Evolutionary conservation across 2,888 invertebrate species (phyloP), one percentile per base, ranked within the genome.

Genomic region (Parascotia fuliginaria): DNA sequence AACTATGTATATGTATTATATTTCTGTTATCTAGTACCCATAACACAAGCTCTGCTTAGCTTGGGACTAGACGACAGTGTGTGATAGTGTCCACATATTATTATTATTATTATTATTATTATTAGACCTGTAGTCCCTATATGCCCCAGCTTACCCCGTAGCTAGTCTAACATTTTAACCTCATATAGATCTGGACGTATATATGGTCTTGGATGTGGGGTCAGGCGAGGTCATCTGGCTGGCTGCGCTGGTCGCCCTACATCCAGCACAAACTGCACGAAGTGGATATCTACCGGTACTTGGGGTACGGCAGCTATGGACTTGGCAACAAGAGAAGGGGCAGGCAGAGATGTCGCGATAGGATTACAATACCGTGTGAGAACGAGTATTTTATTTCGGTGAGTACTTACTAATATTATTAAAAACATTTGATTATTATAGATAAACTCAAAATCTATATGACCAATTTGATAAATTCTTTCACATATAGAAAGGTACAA

Each of bases 331-430:
- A 49, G 1, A 87, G 85, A 0, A 81, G 73, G 19, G 89, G 89
- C 0, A 66, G 92, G 29, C 87, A 86, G 60, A 80, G 93, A 0
- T 97, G 97, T 75, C 87, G 86, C 9, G 96, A 97, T 76, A 93
- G 95, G 39, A 94, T 97, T 38, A 94, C 96, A 0, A 95, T 97
- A 85, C 96, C 97, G 0, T 97, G 97, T 69, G 96, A 97, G 74
- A 95, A 95, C 45, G 97, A 97, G 73, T 97, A 97, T 76, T 95
- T 97, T 73, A 93, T 97, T 51, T 94, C 95, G 89, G 96, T 94
- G 61, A 89, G 87, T 82, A 7, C 7, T 24, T 24, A 6, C 1
- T 4, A 9, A 24, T 24, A 9, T 22, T 27, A 19, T 44, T 11
- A n/a, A 7, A 39, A 15, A 28, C 14, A 3, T 15, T 9, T 19